Evolutionary conservation across 1,140 invertebrate species (phyloP).

Genomic region (Drosophila azteca): DNA sequence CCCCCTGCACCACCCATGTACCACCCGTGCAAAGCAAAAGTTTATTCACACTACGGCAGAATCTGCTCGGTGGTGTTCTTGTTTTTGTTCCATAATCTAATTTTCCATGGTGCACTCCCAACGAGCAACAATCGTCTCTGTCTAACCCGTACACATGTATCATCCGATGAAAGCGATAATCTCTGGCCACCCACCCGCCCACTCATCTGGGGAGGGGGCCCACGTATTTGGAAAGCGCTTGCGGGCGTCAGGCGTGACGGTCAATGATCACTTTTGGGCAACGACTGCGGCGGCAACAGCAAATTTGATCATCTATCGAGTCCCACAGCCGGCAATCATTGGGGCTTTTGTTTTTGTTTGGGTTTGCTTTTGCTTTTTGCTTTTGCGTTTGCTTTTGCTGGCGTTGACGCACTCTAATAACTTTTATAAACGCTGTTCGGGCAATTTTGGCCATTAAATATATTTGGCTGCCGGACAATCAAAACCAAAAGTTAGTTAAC

Average conservation of each 20-base stretch:
- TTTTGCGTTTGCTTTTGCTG: slow-evolving; percentile 1
- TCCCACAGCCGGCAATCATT: slow-evolving; percentile 29
- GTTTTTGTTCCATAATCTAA: slow-evolving; percentile 64
- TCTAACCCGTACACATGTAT: slow-evolving; percentile 30
- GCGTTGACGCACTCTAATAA: slow-evolving; percentile 78
- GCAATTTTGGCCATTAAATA: slow-evolving; percentile 55
- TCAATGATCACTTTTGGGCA: slow-evolving; percentile 76
- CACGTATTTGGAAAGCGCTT: slow-evolving; percentile 76
- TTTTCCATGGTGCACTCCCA: slow-evolving; percentile 57
- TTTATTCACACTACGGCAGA: slow-evolving; percentile 70
- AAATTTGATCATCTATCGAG: slow-evolving; percentile 11
- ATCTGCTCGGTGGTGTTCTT: slow-evolving; percentile 7
- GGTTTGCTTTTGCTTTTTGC: too few species aligned
- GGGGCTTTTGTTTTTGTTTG: slow-evolving; percentile 13
- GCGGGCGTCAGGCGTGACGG: slow-evolving; percentile 72
- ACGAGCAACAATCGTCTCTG: slow-evolving; percentile 1
- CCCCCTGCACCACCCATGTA: slow-evolving; percentile 23
- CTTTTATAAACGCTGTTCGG: slow-evolving; percentile 62
- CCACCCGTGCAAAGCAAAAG: slow-evolving; percentile 52
- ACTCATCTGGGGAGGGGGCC: slow-evolving; percentile 54
- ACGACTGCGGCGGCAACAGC: slow-evolving; percentile 35
- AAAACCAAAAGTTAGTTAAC: slow-evolving; percentile 25
- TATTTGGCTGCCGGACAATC: slow-evolving; percentile 49
- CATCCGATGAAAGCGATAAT: slow-evolving; percentile 16
- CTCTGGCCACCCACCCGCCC: slow-evolving; percentile 33